Evolutionary conservation across 2,888 invertebrate genomes (phyloP).

Genomic region (Stratiomys singularior): DNA sequence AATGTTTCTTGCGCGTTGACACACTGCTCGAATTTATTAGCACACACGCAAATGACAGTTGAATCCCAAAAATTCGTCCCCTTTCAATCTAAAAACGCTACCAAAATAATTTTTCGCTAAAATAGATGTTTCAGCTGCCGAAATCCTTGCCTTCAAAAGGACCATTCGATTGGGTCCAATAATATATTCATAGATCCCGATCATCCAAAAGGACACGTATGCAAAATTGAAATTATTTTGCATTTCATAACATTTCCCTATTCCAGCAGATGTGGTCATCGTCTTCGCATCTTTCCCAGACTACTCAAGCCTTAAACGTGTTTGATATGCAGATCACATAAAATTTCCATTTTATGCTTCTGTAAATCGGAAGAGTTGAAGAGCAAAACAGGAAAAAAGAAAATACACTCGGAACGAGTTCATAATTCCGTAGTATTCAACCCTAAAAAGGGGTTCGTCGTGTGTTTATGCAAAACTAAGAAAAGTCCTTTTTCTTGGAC

Average conservation of each 20-base stretch:
- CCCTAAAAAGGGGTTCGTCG: slow-evolving; percentile 33
- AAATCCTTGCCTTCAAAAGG: not conserved
- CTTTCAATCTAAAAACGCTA: too few relatives aligned
- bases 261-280: slow-evolving; percentile 24
- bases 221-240: slow-evolving; percentile 16
- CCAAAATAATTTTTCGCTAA: too few relatives aligned
- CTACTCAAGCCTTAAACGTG: slow-evolving; percentile 7
- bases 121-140: too few relatives aligned
- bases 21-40: too few relatives aligned
- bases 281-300: not conserved
- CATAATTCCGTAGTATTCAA: slow-evolving; percentile 14
- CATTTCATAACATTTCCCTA: slow-evolving; percentile 25
- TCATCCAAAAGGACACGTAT: not conserved
- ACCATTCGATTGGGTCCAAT: not conserved
- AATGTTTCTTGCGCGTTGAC: too few relatives aligned
- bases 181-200: slow-evolving; percentile 11
- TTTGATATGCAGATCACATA: slow-evolving; percentile 49
- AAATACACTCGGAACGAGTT: not conserved
- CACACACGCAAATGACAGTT: too few relatives aligned
- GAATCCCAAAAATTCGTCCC: too few relatives aligned
- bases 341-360: slow-evolving; percentile 54
- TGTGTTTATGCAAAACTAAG: slow-evolving; percentile 50
- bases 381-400: not conserved
- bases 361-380: slow-evolving; percentile 48
- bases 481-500: slow-evolving; percentile 45